Evolutionary conservation across 2,113 vertebrate genomes (phyloP).

Genomic region (Heloderma charlesbogerti): DNA sequence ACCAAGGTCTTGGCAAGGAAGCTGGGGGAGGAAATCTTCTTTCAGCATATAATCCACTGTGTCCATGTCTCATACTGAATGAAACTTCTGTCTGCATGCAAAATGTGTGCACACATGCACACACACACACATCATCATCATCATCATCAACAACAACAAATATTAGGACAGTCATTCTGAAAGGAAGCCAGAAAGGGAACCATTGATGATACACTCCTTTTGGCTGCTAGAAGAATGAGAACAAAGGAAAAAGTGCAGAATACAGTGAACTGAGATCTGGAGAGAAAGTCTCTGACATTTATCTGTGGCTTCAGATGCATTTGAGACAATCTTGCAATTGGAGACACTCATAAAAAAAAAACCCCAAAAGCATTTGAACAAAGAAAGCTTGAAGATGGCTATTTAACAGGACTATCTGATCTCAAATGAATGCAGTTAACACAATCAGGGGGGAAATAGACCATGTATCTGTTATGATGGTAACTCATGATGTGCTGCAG

Average conservation of each 20-base stretch:
- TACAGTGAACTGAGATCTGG: slow-evolving; percentile 5
- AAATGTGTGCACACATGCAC: not conserved
- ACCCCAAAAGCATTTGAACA: too few relatives aligned
- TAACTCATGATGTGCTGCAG: too few relatives aligned
- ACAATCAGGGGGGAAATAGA: too few relatives aligned
- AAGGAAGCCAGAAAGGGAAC: not conserved
- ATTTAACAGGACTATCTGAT: too few relatives aligned
- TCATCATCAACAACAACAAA: not conserved
- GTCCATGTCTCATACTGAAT: not conserved
- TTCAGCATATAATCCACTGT: not conserved
- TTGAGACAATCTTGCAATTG: not conserved
- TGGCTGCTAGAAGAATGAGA: slow-evolving; percentile 17
- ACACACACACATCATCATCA: too few relatives aligned
- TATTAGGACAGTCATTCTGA: not conserved
- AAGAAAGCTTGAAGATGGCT: too few relatives aligned
- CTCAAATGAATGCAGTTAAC: too few relatives aligned
- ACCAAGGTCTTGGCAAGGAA: not conserved
- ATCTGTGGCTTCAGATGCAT: not conserved
- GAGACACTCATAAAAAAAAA: too few relatives aligned
- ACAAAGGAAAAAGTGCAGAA: not conserved
- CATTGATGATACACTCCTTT: not conserved
- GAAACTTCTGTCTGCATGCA: not conserved
- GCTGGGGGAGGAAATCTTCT: not conserved
- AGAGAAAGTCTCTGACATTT: not conserved
- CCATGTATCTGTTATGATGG: too few relatives aligned